Evolutionary conservation across 2,888 invertebrate genomes (phyloP), one percentile per base, ranked within the genome.

Genomic region (Ophion ellenae): DNA sequence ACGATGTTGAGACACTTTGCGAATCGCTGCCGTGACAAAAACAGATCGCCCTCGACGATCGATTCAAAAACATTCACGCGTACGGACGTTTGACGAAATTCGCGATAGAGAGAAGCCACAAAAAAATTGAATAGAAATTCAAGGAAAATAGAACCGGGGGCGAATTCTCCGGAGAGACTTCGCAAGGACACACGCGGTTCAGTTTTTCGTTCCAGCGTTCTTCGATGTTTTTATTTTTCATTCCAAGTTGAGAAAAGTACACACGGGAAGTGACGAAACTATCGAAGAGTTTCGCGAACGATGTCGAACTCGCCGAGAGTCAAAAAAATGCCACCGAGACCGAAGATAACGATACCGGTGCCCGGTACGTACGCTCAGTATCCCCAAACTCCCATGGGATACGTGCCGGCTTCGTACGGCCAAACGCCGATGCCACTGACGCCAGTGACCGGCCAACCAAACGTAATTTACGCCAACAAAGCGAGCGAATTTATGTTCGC

Each of bases 401-500:
- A 90, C 82, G 89, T 91, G 9, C 63, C 89, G 3, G 92, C 92
- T 3, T 91, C 93, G 0, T 93, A 92, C 40, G 93, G 91, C 0
- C 93, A 92, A 80, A 90, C 93, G 1, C 92, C 93, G 17, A 91
- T 94, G 61, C 94, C 94, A 11, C 87, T 94, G 86, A 94, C 94
- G 0, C 94, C 94, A 2, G 92, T 90, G 7, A 86, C 92, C 20
- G 94, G 93, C 0, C 93, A 93, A 63, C 93, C 93, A 1, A 91
- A 92, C 32, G 88, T 92, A 10, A 94, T 96, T 93, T 96, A 96
- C 88, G 95, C 96, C 0, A 96, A 95, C 87, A 97, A 96, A 87
- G 96, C 97, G 0, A 97, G 97, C 0, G 97, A 97, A 88, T 97
- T 97, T 90, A 96, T 97, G 95, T 97, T 97, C 91, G 96, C 97